Percentiles rank a stretch among this genome's conserved stretches.
Evolutionary conservation across 2,888 invertebrate genomes (phyloP).

Genomic region (Ectropis crepuscularia): DNA sequence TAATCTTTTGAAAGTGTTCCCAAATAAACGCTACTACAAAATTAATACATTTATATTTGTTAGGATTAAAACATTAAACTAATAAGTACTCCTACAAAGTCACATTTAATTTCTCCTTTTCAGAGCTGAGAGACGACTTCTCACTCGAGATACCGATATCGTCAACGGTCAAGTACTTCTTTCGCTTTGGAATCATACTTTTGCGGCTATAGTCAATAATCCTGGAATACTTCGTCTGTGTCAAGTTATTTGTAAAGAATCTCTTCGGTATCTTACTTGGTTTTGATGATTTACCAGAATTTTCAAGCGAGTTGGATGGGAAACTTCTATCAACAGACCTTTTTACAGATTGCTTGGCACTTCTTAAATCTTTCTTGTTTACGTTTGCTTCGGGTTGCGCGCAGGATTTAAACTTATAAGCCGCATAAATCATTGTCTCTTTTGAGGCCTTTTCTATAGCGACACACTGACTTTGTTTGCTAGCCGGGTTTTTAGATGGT

Average conservation of each 20-base stretch:
- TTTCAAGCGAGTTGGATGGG: background rate
- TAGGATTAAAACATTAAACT: conserved; percentile 48
- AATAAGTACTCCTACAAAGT: conserved; percentile 49
- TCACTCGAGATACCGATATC: conserved; percentile 44
- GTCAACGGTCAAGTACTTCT: conserved; percentile 46
- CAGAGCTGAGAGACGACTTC: conserved; percentile 9
- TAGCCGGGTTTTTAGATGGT: background rate
- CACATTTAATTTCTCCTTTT: conserved; percentile 47
- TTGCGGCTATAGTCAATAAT: conserved; percentile 9
- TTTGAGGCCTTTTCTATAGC: conserved; percentile 17
- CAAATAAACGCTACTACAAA: too few species aligned
- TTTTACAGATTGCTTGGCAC: conserved; percentile 47
- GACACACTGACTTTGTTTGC: conserved; percentile 11
- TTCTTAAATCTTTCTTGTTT: conserved; percentile 28
- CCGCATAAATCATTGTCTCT: conserved; percentile 1
- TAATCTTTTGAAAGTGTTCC: too few species aligned
- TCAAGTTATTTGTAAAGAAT: conserved; percentile 34
- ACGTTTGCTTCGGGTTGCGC: conserved; percentile 12
- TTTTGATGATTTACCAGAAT: conserved; percentile 28
- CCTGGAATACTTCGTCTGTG: conserved; percentile 19
- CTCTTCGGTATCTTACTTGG: conserved; percentile 59
- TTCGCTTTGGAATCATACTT: conserved; percentile 54
- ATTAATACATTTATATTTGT: conserved; percentile 37
- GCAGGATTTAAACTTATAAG: background rate
- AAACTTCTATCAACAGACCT: conserved; percentile 52